Evolutionary conservation across 2,888 invertebrate genomes (phyloP), one percentile per base, ranked within the genome.

Genomic region (Phorcus lineatus): DNA sequence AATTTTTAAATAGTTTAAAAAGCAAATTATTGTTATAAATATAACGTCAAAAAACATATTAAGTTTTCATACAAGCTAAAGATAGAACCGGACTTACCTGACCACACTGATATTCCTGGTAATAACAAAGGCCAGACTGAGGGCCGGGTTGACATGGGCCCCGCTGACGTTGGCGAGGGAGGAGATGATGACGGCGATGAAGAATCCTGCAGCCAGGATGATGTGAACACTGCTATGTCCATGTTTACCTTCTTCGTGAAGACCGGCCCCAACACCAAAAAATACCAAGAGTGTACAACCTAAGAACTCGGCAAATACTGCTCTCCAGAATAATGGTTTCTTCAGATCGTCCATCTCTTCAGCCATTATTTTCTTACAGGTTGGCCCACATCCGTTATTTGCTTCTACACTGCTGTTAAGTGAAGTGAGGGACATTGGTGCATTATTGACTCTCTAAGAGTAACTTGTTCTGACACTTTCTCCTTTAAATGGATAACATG

Each of bases 91-190:
- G 19, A 36, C 74, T 19, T 11, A 74, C 74, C 76, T 19, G 9
- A 31, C 76, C 11, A 77, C 24, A 31, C 76, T 77, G 24, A 54
- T 55, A 9, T 77, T 24, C 6, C 76, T 24, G 13, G 76, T 57
- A 31, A 77, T 24, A n/a, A n/a, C 54, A n/a, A 77, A 78, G 19
- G 84, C 86, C 2, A 88, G 57, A 9, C 85, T 86, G 9, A 90
- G 80, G 9, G 88, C 86, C 6, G 90, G 90, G 74, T 90, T 90
- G 17, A 90, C 84, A 52, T 89, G 89, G 31, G 86, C 89, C 6
- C 90, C 90, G 74, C 89, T 89, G 9, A 88, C 85, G n/a, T 82
- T 85, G 3, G 81, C 79, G 28, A 89, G 77, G 7, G 85, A 74
- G 0, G 85, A 82, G 28, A 89, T 83, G 7, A 88, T 80, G 31